Conservation (phyloP, 2,888 invertebrate genomes). For the Eupsilia transversa region DNA sequence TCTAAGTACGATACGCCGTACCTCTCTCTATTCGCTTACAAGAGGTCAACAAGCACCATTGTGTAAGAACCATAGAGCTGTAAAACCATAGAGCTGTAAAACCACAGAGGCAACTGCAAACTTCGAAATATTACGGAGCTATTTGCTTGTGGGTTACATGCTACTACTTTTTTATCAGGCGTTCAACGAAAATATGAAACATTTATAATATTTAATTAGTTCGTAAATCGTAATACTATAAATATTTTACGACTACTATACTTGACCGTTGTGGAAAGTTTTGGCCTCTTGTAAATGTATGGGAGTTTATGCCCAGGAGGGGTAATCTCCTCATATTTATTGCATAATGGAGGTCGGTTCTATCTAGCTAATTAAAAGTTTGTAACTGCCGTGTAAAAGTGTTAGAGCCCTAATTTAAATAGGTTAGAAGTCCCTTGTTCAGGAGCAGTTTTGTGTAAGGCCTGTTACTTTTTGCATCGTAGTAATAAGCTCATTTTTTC, state of each 20-base stretch:
- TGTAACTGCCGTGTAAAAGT: constrained; percentile 1
- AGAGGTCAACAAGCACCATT: constrained; percentile 19
- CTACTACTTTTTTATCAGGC: constrained; percentile 25
- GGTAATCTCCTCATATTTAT: constrained; percentile 24
- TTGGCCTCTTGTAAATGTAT: constrained; percentile 1
- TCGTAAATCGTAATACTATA: neutral
- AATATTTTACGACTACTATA: neutral
- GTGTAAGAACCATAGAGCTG: neutral
- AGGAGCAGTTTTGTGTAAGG: neutral
- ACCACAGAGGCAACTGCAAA: neutral
- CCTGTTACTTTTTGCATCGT: neutral
- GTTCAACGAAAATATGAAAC: neutral
- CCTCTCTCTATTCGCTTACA: neutral
- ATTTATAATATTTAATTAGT: neutral
- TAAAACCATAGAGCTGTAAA: neutral
- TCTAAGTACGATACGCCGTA: neutral
- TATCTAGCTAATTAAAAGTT: constrained; percentile 36
- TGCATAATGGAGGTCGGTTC: constrained; percentile 36
- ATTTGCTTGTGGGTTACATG: neutral
- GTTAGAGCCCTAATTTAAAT: neutral
- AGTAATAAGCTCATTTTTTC: neutral
- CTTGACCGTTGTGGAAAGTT: constrained; percentile 14
- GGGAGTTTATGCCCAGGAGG: constrained; percentile 11
- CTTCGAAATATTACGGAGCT: neutral
- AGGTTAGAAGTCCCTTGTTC: neutral